Percentiles rank a stretch among this genome's conserved stretches.
Evolutionary conservation across 2,888 invertebrate species (phyloP).

Genomic region (Epinotia nisella): DNA sequence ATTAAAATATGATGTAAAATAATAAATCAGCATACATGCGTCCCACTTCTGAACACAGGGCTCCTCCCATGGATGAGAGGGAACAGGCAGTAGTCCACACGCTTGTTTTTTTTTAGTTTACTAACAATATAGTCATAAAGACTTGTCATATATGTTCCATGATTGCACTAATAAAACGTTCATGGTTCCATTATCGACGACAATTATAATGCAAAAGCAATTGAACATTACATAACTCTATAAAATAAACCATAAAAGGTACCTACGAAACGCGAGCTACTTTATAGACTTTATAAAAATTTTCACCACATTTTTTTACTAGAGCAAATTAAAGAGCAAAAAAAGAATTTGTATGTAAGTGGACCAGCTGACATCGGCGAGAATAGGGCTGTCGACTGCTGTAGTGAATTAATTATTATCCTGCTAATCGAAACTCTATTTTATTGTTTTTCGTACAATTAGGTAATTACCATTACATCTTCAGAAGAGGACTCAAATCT

Average conservation of each 20-base stretch:
- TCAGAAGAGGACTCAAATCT: too few relatives aligned
- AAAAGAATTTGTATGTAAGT: slow-evolving; percentile 67
- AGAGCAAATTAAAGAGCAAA: slow-evolving; percentile 53
- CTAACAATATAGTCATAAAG: slow-evolving; percentile 6
- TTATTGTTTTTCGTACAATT: too few relatives aligned
- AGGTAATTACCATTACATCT: too few relatives aligned
- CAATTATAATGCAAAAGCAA: slow-evolving; percentile 1
- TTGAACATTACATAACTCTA: slow-evolving; percentile 27
- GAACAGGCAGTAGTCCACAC: too few relatives aligned
- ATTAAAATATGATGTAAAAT: too few relatives aligned
- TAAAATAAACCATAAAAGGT: slow-evolving; percentile 39
- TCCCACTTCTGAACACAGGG: too few relatives aligned
- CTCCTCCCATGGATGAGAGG: too few relatives aligned
- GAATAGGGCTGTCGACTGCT: slow-evolving; percentile 29
- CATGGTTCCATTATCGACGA: neutral
- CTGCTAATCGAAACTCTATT: neutral
- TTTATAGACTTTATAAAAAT: slow-evolving; percentile 54
- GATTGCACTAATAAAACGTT: slow-evolving; percentile 3
- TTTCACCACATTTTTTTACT: slow-evolving; percentile 53
- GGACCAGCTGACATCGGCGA: slow-evolving; percentile 49
- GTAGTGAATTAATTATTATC: neutral
- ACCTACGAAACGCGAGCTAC: slow-evolving; percentile 42
- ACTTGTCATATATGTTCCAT: neutral
- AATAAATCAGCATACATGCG: too few relatives aligned
- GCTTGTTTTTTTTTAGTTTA: neutral